phyloP scores from a whole-genome alignment of 2,888 invertebrate genomes.

The Cactoblastis cactorum region DNA sequence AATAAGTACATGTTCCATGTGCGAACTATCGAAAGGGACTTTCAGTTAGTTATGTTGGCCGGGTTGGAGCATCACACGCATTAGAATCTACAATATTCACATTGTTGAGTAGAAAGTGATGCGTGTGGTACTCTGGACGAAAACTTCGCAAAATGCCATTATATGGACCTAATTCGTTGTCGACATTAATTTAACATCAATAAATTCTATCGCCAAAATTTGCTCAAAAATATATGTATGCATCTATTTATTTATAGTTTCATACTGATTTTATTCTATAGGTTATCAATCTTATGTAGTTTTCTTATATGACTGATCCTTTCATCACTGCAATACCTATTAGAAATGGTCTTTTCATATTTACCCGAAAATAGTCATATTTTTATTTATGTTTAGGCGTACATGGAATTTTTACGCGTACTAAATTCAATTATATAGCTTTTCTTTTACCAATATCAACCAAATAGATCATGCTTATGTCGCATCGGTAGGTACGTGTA shows the following conservation, averaged over 20 bases:
- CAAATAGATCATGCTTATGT: too few relatives aligned
- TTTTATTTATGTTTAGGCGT: too few relatives aligned
- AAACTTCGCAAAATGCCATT: slow-evolving; percentile 24
- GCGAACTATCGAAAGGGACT: slow-evolving; percentile 47
- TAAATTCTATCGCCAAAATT: slow-evolving; percentile 3
- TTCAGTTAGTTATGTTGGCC: slow-evolving; percentile 43
- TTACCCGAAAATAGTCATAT: too few relatives aligned
- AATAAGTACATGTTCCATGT: slow-evolving; percentile 23
- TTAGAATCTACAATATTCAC: slow-evolving; percentile 27
- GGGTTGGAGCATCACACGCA: slow-evolving; percentile 46
- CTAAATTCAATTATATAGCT: too few relatives aligned
- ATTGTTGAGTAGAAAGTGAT: slow-evolving; percentile 29
- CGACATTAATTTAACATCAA: not conserved
- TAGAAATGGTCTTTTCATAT: too few relatives aligned
- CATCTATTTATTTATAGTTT: not conserved
- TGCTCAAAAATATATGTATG: slow-evolving; percentile 10
- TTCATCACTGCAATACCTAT: too few relatives aligned
- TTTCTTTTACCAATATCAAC: too few relatives aligned
- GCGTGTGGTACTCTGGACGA: slow-evolving; percentile 40
- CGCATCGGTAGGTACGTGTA: too few relatives aligned
- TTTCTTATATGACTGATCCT: not conserved
- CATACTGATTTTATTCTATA: not conserved
- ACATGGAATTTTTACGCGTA: too few relatives aligned
- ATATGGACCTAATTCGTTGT: slow-evolving; percentile 21
- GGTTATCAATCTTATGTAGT: too few relatives aligned